Evolutionary conservation across 64 coral and sea anemone genomes (phyloP).

Genomic region (Porites lutea): DNA sequence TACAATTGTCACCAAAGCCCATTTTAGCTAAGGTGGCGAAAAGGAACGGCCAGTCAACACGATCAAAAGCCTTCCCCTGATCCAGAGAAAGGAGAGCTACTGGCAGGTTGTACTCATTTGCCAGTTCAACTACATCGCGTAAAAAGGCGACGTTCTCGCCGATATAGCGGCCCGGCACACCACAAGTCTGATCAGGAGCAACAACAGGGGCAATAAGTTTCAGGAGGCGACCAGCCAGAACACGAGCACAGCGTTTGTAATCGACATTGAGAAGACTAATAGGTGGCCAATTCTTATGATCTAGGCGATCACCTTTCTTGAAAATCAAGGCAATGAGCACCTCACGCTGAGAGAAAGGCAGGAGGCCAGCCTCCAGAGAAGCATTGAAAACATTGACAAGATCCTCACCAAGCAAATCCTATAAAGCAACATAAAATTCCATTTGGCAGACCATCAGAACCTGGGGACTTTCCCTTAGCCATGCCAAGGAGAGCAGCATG

Average conservation of each 20-base stretch:
- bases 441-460: conserved; percentile 40
- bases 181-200: conserved; percentile 48
- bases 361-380: background rate
- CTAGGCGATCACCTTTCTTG: conserved; percentile 26
- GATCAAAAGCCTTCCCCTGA: conserved; percentile 67
- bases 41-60: conserved; percentile 14
- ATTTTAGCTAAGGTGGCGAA: background rate
- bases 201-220: conserved; percentile 1
- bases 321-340: background rate
- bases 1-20: conserved; percentile 13
- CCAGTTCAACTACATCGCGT: conserved; percentile 12
- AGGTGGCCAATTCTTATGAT: background rate
- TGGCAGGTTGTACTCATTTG: background rate
- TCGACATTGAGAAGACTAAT: conserved; percentile 6
- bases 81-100: background rate
- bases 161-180: conserved; percentile 41
- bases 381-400: conserved; percentile 43
- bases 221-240: conserved; percentile 1
- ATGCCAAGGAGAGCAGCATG: conserved; percentile 32
- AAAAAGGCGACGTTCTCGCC: conserved; percentile 42
- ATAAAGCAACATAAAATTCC: conserved; percentile 59
- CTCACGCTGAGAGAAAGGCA: background rate
- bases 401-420: conserved; percentile 1
- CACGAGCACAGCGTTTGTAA: background rate
- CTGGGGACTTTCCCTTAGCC: conserved; percentile 19